These are phyloP conservation scores for Tipula helvola DNA, from an alignment of 2,888 invertebrate genomes.

Conservation along the genomic window DNA sequence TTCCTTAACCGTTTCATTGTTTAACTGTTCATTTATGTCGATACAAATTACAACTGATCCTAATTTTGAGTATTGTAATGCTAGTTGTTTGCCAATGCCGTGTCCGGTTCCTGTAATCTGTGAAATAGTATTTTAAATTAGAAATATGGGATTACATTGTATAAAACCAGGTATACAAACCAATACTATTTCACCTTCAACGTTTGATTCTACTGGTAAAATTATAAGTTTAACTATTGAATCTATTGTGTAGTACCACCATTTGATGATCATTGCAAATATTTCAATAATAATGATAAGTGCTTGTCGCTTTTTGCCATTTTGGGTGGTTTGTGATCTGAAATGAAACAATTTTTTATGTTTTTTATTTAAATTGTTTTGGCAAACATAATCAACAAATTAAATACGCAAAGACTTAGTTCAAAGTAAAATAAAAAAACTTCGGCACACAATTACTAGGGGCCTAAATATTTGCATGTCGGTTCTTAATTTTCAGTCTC, in stretches of 20 bases:
- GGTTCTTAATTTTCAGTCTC: too few species aligned
- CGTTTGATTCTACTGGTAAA: conserved; percentile 47
- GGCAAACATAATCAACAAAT: too few species aligned
- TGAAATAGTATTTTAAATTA: neutral
- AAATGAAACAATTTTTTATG: neutral
- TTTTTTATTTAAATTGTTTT: too few species aligned
- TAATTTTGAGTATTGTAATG: conserved; percentile 53
- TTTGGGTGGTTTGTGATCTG: neutral
- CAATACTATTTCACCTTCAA: conserved; percentile 60
- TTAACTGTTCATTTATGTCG: conserved; percentile 60
- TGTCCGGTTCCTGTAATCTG: conserved; percentile 78
- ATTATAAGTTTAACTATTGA: conserved; percentile 44
- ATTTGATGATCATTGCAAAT: neutral
- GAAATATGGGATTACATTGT: neutral
- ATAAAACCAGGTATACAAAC: neutral
- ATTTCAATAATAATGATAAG: neutral
- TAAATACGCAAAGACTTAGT: too few species aligned
- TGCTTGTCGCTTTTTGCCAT: neutral
- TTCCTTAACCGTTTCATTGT: conserved; percentile 51
- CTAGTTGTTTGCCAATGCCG: conserved; percentile 71
- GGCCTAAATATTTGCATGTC: too few species aligned
- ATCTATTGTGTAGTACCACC: conserved; percentile 28
- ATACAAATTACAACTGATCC: conserved; percentile 67
- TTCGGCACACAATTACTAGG: too few species aligned
- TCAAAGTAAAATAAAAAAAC: too few species aligned